Percentiles rank a stretch among this genome's conserved stretches.
Evolutionary conservation across 2,888 invertebrate species (phyloP).

Genomic region (Meiosimyza platycephala): DNA sequence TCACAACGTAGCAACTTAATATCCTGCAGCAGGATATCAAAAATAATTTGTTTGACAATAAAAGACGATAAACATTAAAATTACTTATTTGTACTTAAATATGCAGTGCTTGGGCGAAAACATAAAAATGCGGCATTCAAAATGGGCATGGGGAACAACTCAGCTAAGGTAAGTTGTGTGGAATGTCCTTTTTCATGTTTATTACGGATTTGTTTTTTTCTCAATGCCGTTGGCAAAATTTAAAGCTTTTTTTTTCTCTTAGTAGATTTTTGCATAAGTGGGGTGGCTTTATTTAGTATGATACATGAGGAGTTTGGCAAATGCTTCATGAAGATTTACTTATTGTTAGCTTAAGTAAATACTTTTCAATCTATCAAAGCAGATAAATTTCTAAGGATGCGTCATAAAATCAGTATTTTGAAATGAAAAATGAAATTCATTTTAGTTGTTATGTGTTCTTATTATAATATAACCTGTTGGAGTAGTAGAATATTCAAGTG

Average conservation of each 20-base stretch:
- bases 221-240: not conserved
- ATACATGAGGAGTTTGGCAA: too few relatives aligned
- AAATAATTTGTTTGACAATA: conserved; percentile 67
- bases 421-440: too few relatives aligned
- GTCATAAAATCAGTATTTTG: too few relatives aligned
- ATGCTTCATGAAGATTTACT: too few relatives aligned
- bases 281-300: too few relatives aligned
- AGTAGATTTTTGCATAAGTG: too few relatives aligned
- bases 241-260: not conserved
- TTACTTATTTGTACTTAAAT: conserved; percentile 48
- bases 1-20: conserved; percentile 47
- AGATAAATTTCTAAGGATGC: too few relatives aligned
- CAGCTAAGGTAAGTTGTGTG: conserved; percentile 25
- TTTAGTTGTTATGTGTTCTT: too few relatives aligned
- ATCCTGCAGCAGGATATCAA: conserved; percentile 62
- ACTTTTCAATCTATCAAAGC: too few relatives aligned
- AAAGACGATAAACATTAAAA: conserved; percentile 67
- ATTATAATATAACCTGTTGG: too few relatives aligned
- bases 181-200: conserved; percentile 46
- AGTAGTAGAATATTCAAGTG: too few relatives aligned
- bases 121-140: conserved; percentile 46
- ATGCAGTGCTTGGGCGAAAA: conserved; percentile 39
- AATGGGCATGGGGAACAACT: conserved; percentile 30
- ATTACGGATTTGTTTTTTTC: conserved; percentile 34
- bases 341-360: too few relatives aligned